Evolutionary conservation across 1,140 invertebrate genomes (phyloP).

Genomic region (Nixonia krombeini): DNA sequence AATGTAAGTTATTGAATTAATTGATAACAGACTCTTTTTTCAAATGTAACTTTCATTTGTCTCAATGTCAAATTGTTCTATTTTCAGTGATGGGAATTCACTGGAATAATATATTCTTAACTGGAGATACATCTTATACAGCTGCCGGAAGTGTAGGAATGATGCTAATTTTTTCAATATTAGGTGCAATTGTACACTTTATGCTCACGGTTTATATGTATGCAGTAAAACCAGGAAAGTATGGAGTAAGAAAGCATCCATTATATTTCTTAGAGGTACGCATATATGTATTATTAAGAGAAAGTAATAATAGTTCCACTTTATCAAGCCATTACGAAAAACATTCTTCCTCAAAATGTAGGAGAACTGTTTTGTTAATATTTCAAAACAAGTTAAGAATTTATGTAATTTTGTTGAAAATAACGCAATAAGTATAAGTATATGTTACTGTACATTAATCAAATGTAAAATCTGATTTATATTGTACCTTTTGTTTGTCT

Average conservation of each 20-base stretch:
- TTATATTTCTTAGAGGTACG: conserved; percentile 72
- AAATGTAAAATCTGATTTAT: not conserved
- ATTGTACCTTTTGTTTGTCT: not conserved
- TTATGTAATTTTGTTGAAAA: not conserved
- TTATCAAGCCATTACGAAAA: no score
- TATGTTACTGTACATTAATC: not conserved
- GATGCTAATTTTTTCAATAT: conserved; percentile 67
- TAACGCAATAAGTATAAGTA: not conserved
- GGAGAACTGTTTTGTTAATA: not conserved
- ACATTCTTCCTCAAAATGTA: not conserved
- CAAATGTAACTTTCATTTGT: no score
- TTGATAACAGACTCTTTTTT: no score
- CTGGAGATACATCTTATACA: conserved; percentile 72
- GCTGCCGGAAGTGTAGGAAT: conserved; percentile 67
- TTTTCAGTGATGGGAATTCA: conserved; percentile 73
- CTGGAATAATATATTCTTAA: conserved; percentile 72
- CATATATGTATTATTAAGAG: conserved; percentile 31
- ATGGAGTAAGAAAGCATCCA: conserved; percentile 71
- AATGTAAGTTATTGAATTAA: conserved; percentile 36
- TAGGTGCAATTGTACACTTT: conserved; percentile 69
- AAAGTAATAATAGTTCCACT: no score
- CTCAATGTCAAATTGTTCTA: no score
- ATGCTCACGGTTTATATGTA: conserved; percentile 72
- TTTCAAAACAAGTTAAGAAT: no score
- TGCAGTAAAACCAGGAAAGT: conserved; percentile 72